phyloP scores from a whole-genome alignment of 2,888 invertebrate genomes.

The Zhuqinia jingwanae region DNA sequence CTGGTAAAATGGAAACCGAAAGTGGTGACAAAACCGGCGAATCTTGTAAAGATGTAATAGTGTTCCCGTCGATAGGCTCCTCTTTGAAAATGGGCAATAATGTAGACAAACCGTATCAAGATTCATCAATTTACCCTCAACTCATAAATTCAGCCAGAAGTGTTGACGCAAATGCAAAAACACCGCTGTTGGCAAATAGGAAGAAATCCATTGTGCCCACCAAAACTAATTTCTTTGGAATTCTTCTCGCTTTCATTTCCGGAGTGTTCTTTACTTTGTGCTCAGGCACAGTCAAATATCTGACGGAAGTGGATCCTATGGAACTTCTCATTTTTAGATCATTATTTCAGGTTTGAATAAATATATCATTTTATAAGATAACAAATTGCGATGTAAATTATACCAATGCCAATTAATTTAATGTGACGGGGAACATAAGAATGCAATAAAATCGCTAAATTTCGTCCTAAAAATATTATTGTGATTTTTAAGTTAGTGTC shows the following conservation, averaged over 20 bases:
- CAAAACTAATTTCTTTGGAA: slow-evolving; percentile 80
- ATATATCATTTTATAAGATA: too few relatives aligned
- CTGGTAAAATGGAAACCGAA: slow-evolving; percentile 60
- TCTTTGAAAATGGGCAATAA: slow-evolving; percentile 32
- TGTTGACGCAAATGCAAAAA: slow-evolving; percentile 66
- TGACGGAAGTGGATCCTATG: slow-evolving; percentile 82
- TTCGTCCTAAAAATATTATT: not conserved
- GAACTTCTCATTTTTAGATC: slow-evolving; percentile 81
- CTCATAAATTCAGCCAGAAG: slow-evolving; percentile 61
- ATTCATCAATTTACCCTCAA: slow-evolving; percentile 77
- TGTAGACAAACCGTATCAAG: slow-evolving; percentile 60
- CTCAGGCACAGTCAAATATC: slow-evolving; percentile 82
- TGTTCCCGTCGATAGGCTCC: slow-evolving; percentile 67
- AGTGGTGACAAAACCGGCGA: slow-evolving; percentile 31
- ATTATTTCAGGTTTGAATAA: slow-evolving; percentile 81
- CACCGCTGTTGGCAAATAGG: slow-evolving; percentile 74
- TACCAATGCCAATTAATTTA: not conserved
- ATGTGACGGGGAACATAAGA: slow-evolving; percentile 23
- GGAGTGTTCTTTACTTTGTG: slow-evolving; percentile 82
- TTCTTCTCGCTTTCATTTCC: slow-evolving; percentile 82
- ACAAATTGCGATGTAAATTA: too few relatives aligned
- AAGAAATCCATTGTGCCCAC: slow-evolving; percentile 77
- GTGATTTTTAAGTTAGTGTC: not conserved
- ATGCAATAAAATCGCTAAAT: slow-evolving; percentile 12
- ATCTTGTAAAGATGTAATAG: slow-evolving; percentile 67